A percentile compares a stretch with the other conserved stretches of the same genome.
phyloP scores from a whole-genome alignment of 2,113 vertebrate species.

The Hemichromis elongatus region DNA sequence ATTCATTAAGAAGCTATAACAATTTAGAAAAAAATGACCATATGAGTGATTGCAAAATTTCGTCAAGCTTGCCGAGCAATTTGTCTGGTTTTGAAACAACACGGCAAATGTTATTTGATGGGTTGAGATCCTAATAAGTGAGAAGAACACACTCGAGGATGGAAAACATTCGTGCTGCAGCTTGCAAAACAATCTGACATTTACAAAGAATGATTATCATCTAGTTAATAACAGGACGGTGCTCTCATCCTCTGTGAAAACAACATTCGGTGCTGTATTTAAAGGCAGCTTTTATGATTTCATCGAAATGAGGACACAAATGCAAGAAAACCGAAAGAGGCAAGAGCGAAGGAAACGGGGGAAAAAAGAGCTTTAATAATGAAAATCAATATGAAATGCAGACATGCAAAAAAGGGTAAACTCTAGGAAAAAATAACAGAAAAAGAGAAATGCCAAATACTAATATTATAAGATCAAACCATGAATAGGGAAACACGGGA shows the following conservation, averaged over 20 bases:
- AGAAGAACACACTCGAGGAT: background rate
- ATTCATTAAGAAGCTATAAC: background rate
- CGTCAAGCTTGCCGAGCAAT: background rate
- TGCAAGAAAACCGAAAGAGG: background rate
- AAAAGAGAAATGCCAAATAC: background rate
- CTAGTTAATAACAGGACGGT: background rate
- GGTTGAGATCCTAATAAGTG: background rate
- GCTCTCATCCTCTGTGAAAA: background rate
- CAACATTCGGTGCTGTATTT: background rate
- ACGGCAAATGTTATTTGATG: background rate
- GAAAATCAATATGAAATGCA: background rate
- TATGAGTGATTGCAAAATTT: background rate
- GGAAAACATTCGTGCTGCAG: background rate
- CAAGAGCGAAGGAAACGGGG: background rate
- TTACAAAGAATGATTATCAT: constrained; percentile 14
- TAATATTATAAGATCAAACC: background rate
- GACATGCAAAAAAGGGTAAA: background rate
- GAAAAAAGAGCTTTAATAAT: background rate
- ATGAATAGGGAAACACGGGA: background rate
- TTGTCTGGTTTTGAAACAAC: background rate
- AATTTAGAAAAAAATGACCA: background rate
- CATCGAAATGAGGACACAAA: background rate
- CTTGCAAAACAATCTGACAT: constrained; percentile 37
- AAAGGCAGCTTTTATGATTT: background rate
- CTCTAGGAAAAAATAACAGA: background rate